Evolutionary conservation across 2,797 vertebrate genomes (phyloP).

Genomic region (Lycodopsis pacificus): DNA sequence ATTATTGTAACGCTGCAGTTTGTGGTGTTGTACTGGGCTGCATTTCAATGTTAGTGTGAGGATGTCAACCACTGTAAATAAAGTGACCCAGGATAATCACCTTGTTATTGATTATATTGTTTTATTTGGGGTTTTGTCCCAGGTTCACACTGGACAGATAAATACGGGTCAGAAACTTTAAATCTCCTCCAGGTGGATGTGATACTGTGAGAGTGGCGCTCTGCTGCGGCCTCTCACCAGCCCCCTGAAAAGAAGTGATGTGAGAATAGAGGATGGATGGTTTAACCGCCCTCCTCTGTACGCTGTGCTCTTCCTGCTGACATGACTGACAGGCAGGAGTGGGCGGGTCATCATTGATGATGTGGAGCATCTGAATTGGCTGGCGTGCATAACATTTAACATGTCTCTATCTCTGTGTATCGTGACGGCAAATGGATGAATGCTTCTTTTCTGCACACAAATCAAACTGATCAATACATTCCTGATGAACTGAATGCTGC

Average conservation of each 20-base stretch:
- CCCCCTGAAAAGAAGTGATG: neutral
- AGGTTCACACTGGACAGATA: no score
- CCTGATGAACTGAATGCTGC: neutral
- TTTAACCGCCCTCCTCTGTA: neutral
- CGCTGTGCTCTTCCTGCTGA: constrained; percentile 2
- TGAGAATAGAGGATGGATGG: neutral
- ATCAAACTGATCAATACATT: neutral
- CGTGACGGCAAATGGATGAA: neutral
- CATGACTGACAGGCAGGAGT: neutral
- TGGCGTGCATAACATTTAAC: neutral
- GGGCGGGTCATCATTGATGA: neutral
- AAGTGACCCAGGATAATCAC: neutral
- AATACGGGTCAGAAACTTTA: neutral
- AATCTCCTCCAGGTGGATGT: neutral
- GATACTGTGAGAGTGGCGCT: neutral
- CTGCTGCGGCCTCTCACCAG: neutral
- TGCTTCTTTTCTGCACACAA: neutral
- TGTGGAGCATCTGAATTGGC: neutral
- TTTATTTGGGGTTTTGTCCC: neutral
- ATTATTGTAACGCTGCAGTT: neutral
- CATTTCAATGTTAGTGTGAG: neutral
- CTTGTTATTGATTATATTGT: neutral
- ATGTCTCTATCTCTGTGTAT: neutral
- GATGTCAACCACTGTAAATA: neutral
- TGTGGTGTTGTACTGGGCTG: neutral